phyloP scores from a whole-genome alignment of 2,113 vertebrate genomes.

The Perccottus glenii region DNA sequence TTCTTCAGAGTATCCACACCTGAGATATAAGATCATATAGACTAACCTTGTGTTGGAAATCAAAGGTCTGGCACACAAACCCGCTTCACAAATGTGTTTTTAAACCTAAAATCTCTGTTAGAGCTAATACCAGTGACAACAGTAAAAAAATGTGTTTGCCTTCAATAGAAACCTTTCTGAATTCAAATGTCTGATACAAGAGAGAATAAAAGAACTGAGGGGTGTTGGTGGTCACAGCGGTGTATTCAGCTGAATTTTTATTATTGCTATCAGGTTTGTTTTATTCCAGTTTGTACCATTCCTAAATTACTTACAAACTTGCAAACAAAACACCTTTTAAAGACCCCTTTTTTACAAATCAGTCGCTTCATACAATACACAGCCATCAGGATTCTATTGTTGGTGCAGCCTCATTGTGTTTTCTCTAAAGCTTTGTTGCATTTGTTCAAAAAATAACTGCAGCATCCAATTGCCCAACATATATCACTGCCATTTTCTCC shows the following conservation, averaged over 20 bases:
- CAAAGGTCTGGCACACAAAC: background rate
- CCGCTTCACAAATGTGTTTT: background rate
- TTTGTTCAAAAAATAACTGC: constrained; percentile 30
- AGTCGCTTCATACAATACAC: constrained; percentile 10
- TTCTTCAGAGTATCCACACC: background rate
- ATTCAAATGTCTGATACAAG: background rate
- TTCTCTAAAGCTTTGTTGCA: constrained; percentile 32
- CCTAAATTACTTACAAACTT: constrained; percentile 6
- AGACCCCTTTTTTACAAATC: constrained; percentile 8
- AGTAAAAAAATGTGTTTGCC: background rate
- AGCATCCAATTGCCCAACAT: constrained; percentile 30
- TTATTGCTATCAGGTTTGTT: constrained; percentile 13
- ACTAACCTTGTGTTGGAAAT: background rate
- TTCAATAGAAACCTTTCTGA: background rate
- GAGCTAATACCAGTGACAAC: background rate
- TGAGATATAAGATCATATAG: background rate
- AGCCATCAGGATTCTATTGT: constrained; percentile 30
- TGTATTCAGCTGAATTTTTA: constrained; percentile 15
- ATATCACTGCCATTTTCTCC: constrained; percentile 35
- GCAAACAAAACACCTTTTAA: constrained; percentile 28
- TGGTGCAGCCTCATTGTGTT: constrained; percentile 46
- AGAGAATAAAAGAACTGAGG: background rate
- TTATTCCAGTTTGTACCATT: constrained; percentile 10
- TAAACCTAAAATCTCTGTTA: constrained; percentile 4
- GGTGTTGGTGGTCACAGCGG: background rate